Evolutionary conservation across 2,113 vertebrate genomes (phyloP).

Genomic region (Platysternon megacephalum): DNA sequence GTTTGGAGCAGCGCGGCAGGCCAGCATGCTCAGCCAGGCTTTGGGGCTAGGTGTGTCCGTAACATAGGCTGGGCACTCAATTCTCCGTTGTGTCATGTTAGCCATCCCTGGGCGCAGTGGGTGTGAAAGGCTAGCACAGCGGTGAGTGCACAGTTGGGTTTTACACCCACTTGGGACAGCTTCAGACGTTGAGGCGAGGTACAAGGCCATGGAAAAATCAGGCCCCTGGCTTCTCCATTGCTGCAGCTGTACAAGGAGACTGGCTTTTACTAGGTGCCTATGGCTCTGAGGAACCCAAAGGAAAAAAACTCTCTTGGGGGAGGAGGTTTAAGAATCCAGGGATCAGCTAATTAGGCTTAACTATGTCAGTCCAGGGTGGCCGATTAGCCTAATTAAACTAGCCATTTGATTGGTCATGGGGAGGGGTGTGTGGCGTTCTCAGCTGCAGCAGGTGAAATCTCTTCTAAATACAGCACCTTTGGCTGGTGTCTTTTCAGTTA

Average conservation of each 20-base stretch:
- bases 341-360: background rate
- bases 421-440: fast-evolving
- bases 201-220: background rate
- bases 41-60: no score
- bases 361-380: background rate
- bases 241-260: background rate
- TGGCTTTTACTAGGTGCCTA: background rate
- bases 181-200: no score
- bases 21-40: no score
- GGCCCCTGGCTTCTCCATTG: background rate
- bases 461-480: background rate
- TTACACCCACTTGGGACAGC: no score
- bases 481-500: background rate
- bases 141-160: no score
- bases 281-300: background rate
- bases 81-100: no score
- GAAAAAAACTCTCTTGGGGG: background rate
- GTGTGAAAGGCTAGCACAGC: no score
- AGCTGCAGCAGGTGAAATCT: fast-evolving
- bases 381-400: background rate
- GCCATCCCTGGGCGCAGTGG: no score
- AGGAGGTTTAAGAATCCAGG: background rate
- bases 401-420: background rate
- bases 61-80: no score
- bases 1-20: no score